These are phyloP conservation scores for Sebastes variabilis DNA, from an alignment of 2,797 vertebrate genomes.

Conservation along the genomic window DNA sequence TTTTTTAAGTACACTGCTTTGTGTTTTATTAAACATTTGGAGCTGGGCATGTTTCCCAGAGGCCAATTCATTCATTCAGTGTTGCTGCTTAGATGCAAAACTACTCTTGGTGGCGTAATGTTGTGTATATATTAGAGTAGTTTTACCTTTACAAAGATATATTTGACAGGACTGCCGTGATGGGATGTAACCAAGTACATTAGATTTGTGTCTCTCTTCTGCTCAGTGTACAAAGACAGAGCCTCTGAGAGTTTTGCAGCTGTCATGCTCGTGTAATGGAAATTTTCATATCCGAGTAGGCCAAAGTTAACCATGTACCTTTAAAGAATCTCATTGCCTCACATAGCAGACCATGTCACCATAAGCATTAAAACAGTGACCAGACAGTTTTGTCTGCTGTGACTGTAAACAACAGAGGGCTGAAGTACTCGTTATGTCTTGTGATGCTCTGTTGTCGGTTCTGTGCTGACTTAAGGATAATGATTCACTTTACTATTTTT, in stretches of 20 bases:
- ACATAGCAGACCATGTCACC: rapidly evolving
- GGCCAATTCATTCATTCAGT: not conserved
- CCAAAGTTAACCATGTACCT: too few relatives aligned
- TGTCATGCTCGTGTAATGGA: not conserved
- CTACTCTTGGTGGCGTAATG: not conserved
- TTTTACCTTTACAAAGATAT: not conserved
- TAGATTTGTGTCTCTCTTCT: not conserved
- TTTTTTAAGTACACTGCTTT: not conserved
- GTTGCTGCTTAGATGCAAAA: not conserved
- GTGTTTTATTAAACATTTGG: slow-evolving; percentile 1
- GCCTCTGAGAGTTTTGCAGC: not conserved
- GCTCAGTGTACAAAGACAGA: not conserved
- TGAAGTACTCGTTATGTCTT: too few relatives aligned
- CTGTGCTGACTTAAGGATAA: too few relatives aligned
- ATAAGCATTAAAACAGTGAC: too few relatives aligned
- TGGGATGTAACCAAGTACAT: not conserved
- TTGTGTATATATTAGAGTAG: not conserved
- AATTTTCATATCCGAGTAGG: too few relatives aligned
- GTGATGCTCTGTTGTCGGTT: too few relatives aligned
- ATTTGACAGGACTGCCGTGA: not conserved
- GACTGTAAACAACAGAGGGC: too few relatives aligned
- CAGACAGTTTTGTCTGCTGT: too few relatives aligned
- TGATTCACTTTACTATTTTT: too few relatives aligned
- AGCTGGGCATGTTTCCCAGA: not conserved
- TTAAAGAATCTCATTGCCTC: too few relatives aligned